Conservation (phyloP, 1,140 invertebrate species). For the Pseudomyrmex sp. region DNA sequence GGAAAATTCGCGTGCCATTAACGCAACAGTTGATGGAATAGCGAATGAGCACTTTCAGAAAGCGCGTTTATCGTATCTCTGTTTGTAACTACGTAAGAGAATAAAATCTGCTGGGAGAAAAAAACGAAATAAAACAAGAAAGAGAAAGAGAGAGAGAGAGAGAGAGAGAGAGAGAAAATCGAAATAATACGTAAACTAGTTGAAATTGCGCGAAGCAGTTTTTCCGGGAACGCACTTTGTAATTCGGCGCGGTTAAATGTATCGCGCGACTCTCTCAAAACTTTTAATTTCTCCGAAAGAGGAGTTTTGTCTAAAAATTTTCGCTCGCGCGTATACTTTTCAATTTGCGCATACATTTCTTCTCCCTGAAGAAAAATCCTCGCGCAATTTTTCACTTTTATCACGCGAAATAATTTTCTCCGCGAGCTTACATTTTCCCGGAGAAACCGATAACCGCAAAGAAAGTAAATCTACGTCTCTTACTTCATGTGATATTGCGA, state of each 20-base stretch:
- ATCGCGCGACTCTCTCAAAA: background rate
- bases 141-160: no score
- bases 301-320: no score
- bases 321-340: no score
- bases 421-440: background rate
- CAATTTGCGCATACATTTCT: no score
- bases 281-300: no score
- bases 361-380: no score
- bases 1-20: slow-evolving; percentile 34
- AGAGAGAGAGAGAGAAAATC: background rate
- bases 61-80: background rate
- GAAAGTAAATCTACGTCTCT: slow-evolving; percentile 6
- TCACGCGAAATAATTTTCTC: background rate
- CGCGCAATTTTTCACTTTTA: background rate
- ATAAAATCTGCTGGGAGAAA: background rate
- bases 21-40: slow-evolving; percentile 39
- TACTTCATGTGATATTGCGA: slow-evolving; percentile 25
- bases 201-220: slow-evolving; percentile 3
- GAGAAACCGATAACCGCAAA: background rate
- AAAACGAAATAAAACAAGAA: background rate
- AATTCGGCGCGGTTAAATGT: background rate
- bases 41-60: background rate
- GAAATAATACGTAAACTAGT: background rate
- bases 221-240: background rate
- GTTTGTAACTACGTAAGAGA: background rate